A percentile compares a stretch with the other conserved stretches of the same genome.
Conservation (phyloP, 2,797 vertebrate species). For the Leptodactylus fallax region DNA sequence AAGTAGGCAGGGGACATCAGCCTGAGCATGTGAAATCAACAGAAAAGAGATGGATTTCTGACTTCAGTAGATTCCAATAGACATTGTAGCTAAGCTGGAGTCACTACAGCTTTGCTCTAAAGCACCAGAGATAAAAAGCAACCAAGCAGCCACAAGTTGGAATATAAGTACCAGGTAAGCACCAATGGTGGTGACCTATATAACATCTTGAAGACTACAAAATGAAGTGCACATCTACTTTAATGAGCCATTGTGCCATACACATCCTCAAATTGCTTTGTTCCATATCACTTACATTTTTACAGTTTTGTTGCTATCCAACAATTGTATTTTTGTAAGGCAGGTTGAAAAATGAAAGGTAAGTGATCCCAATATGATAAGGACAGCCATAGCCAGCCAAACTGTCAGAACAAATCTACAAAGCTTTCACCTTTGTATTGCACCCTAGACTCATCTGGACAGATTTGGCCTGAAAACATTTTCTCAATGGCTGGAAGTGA, state of each 20-base stretch:
- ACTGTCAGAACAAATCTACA: background rate
- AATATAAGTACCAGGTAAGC: background rate
- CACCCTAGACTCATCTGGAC: background rate
- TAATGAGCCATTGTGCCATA: background rate
- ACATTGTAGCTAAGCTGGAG: background rate
- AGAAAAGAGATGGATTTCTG: background rate
- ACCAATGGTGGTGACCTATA: background rate
- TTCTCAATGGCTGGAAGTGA: background rate
- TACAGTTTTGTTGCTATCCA: background rate
- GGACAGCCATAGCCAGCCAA: background rate
- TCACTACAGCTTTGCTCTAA: slow-evolving; percentile 3
- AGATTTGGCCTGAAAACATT: background rate
- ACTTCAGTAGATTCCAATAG: background rate
- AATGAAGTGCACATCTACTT: background rate
- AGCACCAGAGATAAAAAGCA: background rate
- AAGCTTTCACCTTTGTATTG: background rate
- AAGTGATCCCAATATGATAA: slow-evolving; percentile 13
- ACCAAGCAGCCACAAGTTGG: background rate
- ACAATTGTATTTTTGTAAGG: slow-evolving; percentile 5
- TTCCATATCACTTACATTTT: background rate
- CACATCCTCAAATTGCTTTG: background rate
- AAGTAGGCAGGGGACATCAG: background rate
- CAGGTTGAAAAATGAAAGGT: slow-evolving; percentile 24
- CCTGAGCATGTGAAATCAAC: background rate
- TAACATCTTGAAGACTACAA: background rate